Percentiles rank a stretch among this genome's conserved stretches.
phyloP scores from a whole-genome alignment of 2,888 invertebrate genomes.

The Mellilla xanthometata region DNA sequence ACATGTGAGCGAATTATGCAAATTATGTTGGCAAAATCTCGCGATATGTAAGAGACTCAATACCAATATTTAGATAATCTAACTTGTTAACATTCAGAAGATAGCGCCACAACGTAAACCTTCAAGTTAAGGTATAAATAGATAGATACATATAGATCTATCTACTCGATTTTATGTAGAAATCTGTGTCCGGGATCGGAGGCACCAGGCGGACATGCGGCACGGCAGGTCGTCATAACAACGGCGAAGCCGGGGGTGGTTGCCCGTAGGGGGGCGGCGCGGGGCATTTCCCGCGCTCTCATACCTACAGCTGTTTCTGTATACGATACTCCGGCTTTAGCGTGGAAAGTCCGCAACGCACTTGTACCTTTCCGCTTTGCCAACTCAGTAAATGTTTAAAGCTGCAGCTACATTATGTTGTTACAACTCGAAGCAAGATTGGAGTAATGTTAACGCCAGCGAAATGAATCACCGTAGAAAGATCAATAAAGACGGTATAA shows the following conservation, averaged over 20 bases:
- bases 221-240: slow-evolving; percentile 63
- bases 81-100: neutral
- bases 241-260: slow-evolving; percentile 52
- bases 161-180: slow-evolving; percentile 12
- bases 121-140: neutral
- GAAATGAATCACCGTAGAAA: slow-evolving; percentile 19
- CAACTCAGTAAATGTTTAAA: slow-evolving; percentile 31
- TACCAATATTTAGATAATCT: neutral
- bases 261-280: slow-evolving; percentile 46
- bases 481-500: slow-evolving; percentile 28
- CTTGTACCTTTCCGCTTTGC: slow-evolving; percentile 49
- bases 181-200: slow-evolving; percentile 24
- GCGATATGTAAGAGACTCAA: slow-evolving; percentile 6
- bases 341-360: slow-evolving; percentile 46
- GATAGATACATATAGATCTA: neutral
- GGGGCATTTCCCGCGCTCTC: slow-evolving; percentile 59
- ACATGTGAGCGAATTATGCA: slow-evolving; percentile 28
- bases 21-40: slow-evolving; percentile 25
- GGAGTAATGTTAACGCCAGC: no score
- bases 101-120: neutral
- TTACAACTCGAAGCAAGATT: no score
- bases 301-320: slow-evolving; percentile 59
- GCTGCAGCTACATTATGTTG: slow-evolving; percentile 4
- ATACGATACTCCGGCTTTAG: slow-evolving; percentile 49
- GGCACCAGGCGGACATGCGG: slow-evolving; percentile 66